These are phyloP conservation scores for Acrocephalus scirpaceus DNA, from an alignment of 2,797 vertebrate species.

Conservation along the genomic window DNA sequence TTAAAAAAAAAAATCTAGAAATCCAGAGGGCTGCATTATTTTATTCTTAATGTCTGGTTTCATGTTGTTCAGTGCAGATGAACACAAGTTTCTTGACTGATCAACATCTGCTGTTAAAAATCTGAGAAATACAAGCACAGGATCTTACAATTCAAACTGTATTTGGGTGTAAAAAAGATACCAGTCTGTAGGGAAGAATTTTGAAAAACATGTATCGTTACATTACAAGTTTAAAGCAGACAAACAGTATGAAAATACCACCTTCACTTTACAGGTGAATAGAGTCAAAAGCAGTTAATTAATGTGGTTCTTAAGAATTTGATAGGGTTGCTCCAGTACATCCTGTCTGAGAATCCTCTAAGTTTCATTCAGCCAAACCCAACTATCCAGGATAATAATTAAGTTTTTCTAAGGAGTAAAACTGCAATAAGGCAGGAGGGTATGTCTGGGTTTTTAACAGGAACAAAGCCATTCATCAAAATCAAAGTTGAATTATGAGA, in stretches of 20 bases:
- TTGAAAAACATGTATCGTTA: neutral
- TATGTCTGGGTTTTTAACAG: neutral
- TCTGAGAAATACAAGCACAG: neutral
- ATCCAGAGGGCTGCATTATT: neutral
- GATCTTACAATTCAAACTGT: neutral
- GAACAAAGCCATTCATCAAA: neutral
- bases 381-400: neutral
- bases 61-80: neutral
- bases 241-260: neutral
- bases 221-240: neutral
- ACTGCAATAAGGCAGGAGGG: neutral
- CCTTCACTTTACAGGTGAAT: neutral
- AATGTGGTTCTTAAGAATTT: neutral
- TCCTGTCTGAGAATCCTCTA: neutral
- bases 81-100: neutral
- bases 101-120: neutral
- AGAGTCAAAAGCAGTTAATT: neutral
- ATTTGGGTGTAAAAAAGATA: fast-evolving
- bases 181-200: neutral
- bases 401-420: neutral
- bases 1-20: neutral
- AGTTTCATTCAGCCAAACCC: neutral
- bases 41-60: neutral
- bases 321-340: neutral
- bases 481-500: neutral